Base-by-base conservation (phyloP, 2,888 invertebrate species). In the Oscheius sp. region DNA sequence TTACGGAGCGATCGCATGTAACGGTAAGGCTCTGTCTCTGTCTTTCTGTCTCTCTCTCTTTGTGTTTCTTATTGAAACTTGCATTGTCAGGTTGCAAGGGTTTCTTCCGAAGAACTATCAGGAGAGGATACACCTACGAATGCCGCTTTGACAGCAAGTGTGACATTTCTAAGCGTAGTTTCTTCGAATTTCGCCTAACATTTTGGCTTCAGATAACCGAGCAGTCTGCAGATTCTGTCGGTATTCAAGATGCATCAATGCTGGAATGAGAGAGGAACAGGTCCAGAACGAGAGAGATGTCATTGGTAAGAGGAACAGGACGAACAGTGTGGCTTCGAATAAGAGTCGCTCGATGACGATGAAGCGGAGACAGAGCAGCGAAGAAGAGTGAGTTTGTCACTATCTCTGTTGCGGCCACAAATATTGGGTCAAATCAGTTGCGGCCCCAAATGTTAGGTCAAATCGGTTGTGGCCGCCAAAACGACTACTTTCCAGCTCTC, bases 191-290 rank as follows among this genome's bases (percentile, higher is more conserved):
- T 21, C 21, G 11, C 5, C 21, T 21, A 21, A 21, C 21, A 21
- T 21, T 50, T n/a, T 35, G 63, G 42, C 78, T 86, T 55, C 79
- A 87, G 87, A 86, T 62, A 88, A 86, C 48, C 77, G 88, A n/a
- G 88, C 88, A 3, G 85, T 88, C 35, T 88, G 88, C 65, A 83
- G 88, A n/a, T 87, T 82, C 50, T 88, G 88, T 71, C 81, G 88
- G 50, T 88, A 84, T 74, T 79, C 79, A 74, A 79, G 87, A 70
- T 88, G 88, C 62, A 81, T 88, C 29, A 76, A 80, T 32, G 85
- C 84, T 29, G 88, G 88, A 58, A 88, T 88, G 88, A 84, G 85
- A 62, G 85, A 85, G 37, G 88, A 88, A 42, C 87, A 87, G 80
- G 81, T 79, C 57, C 73, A 84, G 51, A 83, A 76, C 70, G 82